These are phyloP conservation scores for Iphiclides podalirius DNA, from an alignment of 2,888 invertebrate genomes.

Conservation along the genomic window DNA sequence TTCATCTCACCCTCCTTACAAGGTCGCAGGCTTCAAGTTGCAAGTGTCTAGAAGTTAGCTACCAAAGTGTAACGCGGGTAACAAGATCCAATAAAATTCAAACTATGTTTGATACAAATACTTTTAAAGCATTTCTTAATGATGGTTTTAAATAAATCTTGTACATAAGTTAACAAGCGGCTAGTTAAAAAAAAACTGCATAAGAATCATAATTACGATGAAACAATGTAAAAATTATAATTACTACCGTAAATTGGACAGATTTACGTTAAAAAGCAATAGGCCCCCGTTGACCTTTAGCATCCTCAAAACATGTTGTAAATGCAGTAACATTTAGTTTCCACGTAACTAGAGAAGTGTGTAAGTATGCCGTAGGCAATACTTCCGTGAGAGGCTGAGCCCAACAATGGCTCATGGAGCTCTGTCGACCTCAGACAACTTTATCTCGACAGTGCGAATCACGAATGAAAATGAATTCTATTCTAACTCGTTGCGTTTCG, in stretches of 20 bases:
- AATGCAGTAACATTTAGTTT: conserved; percentile 19
- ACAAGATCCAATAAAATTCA: too few species aligned
- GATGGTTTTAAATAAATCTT: too few species aligned
- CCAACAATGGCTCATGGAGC: conserved; percentile 49
- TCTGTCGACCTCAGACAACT: conserved; percentile 23
- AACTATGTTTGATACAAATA: too few species aligned
- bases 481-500: conserved; percentile 13
- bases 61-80: too few species aligned
- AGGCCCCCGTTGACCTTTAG: conserved; percentile 17
- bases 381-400: conserved; percentile 65
- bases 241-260: too few species aligned
- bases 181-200: too few species aligned
- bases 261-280: too few species aligned
- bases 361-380: conserved; percentile 52
- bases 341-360: conserved; percentile 42
- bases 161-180: too few species aligned
- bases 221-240: too few species aligned
- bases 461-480: conserved; percentile 18
- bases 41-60: too few species aligned
- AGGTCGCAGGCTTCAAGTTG: background rate
- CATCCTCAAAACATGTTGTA: conserved; percentile 18
- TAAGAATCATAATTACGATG: too few species aligned
- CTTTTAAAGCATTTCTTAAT: too few species aligned
- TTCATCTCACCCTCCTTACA: background rate
- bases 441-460: conserved; percentile 11